Conservation (phyloP, 1,140 invertebrate genomes). For the Elysia chlorotica region DNA sequence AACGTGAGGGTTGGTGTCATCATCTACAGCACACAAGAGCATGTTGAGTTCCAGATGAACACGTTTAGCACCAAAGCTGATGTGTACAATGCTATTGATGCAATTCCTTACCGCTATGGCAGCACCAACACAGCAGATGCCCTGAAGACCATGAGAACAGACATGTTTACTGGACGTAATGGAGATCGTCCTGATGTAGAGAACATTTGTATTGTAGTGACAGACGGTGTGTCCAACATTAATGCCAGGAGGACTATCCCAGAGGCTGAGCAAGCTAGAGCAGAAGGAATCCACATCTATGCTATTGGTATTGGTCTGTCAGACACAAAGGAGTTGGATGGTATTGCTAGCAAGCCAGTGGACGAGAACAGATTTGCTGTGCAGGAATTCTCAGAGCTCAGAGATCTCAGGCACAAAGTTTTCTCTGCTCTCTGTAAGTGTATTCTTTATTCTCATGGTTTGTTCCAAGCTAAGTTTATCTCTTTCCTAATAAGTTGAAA, state of each 20-base stretch:
- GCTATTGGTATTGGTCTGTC: conserved; percentile 39
- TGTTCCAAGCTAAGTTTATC: too few species aligned
- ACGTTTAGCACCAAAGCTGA: neutral
- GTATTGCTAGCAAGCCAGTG: neutral
- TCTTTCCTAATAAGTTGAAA: neutral
- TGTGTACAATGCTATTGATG: neutral
- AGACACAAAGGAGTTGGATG: neutral
- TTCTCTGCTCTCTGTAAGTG: conserved; percentile 6
- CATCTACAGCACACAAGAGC: conserved; percentile 27
- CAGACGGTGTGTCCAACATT: neutral
- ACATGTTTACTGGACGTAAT: neutral
- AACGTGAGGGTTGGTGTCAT: conserved; percentile 42
- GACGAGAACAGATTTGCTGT: neutral
- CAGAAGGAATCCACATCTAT: conserved; percentile 41
- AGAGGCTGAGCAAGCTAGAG: conserved; percentile 37
- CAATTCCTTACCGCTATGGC: neutral
- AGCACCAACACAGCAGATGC: neutral
- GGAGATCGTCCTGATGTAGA: neutral
- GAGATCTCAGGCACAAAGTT: conserved; percentile 1
- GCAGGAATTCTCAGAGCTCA: conserved; percentile 40
- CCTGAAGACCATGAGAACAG: neutral
- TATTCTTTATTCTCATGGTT: too few species aligned
- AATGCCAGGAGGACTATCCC: conserved; percentile 32
- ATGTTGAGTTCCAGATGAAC: neutral
- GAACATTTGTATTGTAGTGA: neutral